These are phyloP conservation scores for Oreochromis niloticus DNA, from an alignment of 2,113 vertebrate genomes.

Conservation along the genomic window DNA sequence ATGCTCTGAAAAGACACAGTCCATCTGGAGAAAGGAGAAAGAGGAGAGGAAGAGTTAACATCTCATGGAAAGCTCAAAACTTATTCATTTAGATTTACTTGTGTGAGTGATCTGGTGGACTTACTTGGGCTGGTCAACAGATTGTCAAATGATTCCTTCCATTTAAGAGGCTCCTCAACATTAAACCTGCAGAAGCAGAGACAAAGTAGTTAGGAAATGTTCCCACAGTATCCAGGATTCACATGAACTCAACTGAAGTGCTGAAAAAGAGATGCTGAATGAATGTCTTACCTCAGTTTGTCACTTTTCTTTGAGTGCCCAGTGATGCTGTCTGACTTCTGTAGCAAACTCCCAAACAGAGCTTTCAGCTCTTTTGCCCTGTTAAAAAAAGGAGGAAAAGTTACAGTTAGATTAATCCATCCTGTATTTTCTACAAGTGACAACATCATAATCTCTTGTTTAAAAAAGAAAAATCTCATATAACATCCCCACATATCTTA, in stretches of 20 bases:
- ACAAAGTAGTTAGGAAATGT: not conserved
- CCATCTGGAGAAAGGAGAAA: slow-evolving; percentile 72
- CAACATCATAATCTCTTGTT: not conserved
- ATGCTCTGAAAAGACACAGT: slow-evolving; percentile 83
- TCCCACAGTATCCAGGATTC: not conserved
- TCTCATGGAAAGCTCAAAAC: not conserved
- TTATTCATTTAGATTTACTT: not conserved
- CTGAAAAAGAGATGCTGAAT: not conserved
- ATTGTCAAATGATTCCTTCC: slow-evolving; percentile 87
- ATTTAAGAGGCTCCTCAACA: slow-evolving; percentile 77
- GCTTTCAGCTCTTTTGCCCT: slow-evolving; percentile 92
- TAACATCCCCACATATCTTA: slow-evolving; percentile 46
- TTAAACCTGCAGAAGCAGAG: slow-evolving; percentile 64
- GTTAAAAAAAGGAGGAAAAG: not conserved
- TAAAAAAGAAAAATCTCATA: not conserved
- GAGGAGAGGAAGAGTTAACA: not conserved
- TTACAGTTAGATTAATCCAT: not conserved
- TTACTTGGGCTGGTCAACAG: slow-evolving; percentile 89
- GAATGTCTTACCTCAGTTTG: slow-evolving; percentile 52
- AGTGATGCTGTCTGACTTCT: slow-evolving; percentile 75
- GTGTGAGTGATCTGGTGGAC: slow-evolving; percentile 5
- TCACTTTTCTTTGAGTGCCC: slow-evolving; percentile 55
- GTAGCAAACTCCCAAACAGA: slow-evolving; percentile 84
- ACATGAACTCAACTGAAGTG: not conserved
- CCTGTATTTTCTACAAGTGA: not conserved